Percentiles rank a stretch among this genome's conserved stretches.
Evolutionary conservation across 2,797 vertebrate genomes (phyloP).

Genomic region (Helarctos malayanus): DNA sequence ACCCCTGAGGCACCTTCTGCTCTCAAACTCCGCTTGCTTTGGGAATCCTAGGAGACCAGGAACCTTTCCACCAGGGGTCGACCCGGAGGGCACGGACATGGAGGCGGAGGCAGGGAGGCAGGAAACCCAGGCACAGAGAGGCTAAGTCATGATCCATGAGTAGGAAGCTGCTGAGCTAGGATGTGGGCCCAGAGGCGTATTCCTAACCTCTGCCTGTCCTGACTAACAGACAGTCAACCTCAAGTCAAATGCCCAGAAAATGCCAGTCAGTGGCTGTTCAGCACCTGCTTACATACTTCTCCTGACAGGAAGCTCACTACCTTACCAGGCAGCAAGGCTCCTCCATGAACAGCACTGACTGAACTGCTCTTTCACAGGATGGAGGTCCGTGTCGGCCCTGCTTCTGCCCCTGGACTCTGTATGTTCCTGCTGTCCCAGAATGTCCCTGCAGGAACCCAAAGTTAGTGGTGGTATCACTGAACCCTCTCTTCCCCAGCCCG

Average conservation of each 20-base stretch:
- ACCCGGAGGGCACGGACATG: not conserved
- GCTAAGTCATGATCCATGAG: not conserved
- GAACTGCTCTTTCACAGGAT: not conserved
- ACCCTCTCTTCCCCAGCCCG: not conserved
- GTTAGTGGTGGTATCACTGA: not conserved
- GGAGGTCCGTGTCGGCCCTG: not conserved
- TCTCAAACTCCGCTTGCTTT: not conserved
- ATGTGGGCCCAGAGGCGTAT: not conserved
- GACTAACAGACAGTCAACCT: not conserved
- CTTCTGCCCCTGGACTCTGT: not conserved
- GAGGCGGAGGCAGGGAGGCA: not conserved
- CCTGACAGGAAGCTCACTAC: not conserved
- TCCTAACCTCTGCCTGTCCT: not conserved
- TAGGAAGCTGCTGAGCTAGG: not conserved
- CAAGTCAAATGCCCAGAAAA: not conserved
- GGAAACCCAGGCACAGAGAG: not conserved
- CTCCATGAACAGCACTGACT: not conserved
- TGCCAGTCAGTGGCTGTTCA: not conserved
- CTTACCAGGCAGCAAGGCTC: not conserved
- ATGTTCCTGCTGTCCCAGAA: not conserved
- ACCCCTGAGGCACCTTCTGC: fast-evolving
- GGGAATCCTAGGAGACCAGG: not conserved
- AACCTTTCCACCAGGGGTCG: not conserved
- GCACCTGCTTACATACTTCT: not conserved
- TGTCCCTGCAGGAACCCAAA: not conserved